Evolutionary conservation across 2,797 vertebrate species (phyloP).

Genomic region (Anas acuta): DNA sequence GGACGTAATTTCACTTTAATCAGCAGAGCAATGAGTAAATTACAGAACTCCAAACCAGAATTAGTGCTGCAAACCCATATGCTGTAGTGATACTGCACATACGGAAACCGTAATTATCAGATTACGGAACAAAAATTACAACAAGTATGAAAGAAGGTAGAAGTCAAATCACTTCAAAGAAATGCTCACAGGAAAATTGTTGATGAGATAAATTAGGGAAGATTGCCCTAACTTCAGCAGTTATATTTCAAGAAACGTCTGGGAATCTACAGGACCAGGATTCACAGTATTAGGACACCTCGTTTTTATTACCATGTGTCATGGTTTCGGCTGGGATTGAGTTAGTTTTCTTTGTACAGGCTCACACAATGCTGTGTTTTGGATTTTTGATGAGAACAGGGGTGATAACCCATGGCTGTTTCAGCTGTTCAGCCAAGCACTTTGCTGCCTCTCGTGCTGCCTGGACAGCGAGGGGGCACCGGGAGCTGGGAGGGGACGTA

Average conservation of each 20-base stretch:
- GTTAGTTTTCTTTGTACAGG: too few relatives aligned
- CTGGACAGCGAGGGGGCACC: too few relatives aligned
- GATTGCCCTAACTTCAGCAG: background rate
- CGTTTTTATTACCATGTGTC: background rate
- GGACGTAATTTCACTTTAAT: background rate
- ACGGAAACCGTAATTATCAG: background rate
- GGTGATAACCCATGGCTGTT: too few relatives aligned
- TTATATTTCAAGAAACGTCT: background rate
- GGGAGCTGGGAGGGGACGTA: too few relatives aligned
- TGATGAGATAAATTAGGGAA: background rate
- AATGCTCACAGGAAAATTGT: background rate
- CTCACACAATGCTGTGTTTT: too few relatives aligned
- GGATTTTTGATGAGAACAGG: too few relatives aligned
- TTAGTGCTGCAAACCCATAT: constrained; percentile 1
- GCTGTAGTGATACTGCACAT: background rate
- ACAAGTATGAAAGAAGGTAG: background rate
- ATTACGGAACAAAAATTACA: constrained; percentile 37
- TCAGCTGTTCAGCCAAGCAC: too few relatives aligned
- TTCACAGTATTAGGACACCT: background rate
- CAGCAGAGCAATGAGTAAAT: background rate
- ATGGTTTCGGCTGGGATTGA: too few relatives aligned
- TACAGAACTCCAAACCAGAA: constrained; percentile 11
- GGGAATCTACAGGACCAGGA: background rate
- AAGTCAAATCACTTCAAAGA: constrained; percentile 14
- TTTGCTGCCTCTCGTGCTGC: too few relatives aligned